Base-by-base conservation (phyloP, 2,113 vertebrate species). In the Ptilorrhoa leucosticta region DNA sequence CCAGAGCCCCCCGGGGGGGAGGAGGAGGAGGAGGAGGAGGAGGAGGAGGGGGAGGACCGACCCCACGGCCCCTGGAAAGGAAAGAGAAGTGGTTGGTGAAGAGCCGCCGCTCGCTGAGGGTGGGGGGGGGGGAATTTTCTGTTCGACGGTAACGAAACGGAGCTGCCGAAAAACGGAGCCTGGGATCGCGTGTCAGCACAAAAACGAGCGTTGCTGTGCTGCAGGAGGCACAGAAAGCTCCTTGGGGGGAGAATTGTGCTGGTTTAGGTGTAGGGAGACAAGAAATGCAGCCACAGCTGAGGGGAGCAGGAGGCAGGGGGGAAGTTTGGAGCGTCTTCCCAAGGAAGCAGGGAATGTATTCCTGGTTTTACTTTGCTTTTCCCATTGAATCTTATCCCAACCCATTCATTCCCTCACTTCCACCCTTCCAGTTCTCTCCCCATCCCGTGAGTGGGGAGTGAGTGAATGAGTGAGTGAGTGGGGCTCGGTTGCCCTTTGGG, bases 51-150 rank as follows among this genome's bases (percentile, higher is more conserved):
- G 61, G 54, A 90, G 69, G 54, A 87, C 99, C 98, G 30, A 99
- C 98, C 35, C 99, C 99, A 19, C 99, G 98, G 2, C 99, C 99
- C 96, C 99, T 99, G 90, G n/a, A 69, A 83, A 91, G 44, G 89
- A 81, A 15, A 14, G 17, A 70, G 58, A 28, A 68, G 31, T n/a
- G n/a, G 8, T 4, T 10, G 11, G 90, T 60, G 37, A 73, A 3
- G 7, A 26, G 78, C 48, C 35, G 54, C 31, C 9, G 53, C 30
- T 33, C 53, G 3, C 26, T 5, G 50, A 51, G 50, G 50, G 28
- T 17, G 50, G 50, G 17, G 27, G 50, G 50, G 28, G 10, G 50
- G 50, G 17, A 15, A 28, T 31, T 31, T 31, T 13, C 7, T 20
- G 14, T 50, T 50, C 27, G 8, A 24, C 5, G 6, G 48, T 9